These are phyloP conservation scores for Esox masquinongy DNA, from an alignment of 2,797 vertebrate species.

Conservation along the genomic window DNA sequence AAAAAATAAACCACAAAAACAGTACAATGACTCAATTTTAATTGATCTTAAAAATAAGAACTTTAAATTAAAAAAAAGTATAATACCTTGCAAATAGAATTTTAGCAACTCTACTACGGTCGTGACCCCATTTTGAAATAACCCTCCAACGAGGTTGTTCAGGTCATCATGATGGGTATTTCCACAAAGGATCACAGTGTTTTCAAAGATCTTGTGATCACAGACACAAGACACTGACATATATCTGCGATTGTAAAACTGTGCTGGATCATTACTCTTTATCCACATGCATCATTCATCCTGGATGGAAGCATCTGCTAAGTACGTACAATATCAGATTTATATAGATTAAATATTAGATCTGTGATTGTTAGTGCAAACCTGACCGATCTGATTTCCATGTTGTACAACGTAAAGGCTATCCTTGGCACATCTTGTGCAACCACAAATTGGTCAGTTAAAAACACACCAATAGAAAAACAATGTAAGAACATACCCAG, in stretches of 20 bases:
- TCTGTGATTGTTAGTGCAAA: background rate
- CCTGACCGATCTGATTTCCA: background rate
- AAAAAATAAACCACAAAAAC: too few relatives aligned
- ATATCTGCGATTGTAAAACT: too few relatives aligned
- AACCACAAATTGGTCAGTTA: too few relatives aligned
- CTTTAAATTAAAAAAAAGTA: too few relatives aligned
- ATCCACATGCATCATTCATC: background rate
- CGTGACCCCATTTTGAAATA: slow-evolving; percentile 37
- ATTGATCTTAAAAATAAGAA: too few relatives aligned
- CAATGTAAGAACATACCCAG: background rate
- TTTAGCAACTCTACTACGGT: too few relatives aligned
- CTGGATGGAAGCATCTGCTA: background rate
- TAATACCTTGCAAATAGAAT: too few relatives aligned
- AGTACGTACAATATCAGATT: background rate
- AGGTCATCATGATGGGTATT: background rate
- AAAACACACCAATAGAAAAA: background rate
- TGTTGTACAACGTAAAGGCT: background rate
- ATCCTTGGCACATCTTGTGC: background rate
- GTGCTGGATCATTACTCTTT: background rate
- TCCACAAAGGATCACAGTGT: background rate
- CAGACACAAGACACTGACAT: too few relatives aligned
- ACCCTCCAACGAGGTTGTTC: too few relatives aligned
- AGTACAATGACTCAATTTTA: too few relatives aligned
- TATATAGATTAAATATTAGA: too few relatives aligned
- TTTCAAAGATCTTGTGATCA: background rate